Evolutionary conservation across 2,888 invertebrate species (phyloP).

Genomic region (Nymphalis c-album): DNA sequence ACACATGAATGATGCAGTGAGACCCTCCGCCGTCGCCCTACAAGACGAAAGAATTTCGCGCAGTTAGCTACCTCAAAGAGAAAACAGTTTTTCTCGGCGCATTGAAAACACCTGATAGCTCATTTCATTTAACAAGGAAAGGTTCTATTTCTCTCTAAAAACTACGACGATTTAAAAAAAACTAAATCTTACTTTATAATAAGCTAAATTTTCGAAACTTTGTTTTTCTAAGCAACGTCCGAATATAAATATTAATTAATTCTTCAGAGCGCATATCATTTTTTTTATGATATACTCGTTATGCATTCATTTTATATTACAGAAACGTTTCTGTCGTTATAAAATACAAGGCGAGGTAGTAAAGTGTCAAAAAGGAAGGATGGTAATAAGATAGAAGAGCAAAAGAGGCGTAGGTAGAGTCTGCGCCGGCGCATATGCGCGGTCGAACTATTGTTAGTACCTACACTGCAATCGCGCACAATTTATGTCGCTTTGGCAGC

Average conservation of each 20-base stretch:
- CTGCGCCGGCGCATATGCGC: constrained; percentile 39
- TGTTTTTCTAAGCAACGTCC: background rate
- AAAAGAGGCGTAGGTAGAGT: constrained; percentile 57
- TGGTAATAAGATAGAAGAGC: constrained; percentile 70
- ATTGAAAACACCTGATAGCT: constrained; percentile 71
- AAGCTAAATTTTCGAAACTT: no score
- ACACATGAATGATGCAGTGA: constrained; percentile 78
- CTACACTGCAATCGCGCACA: constrained; percentile 53
- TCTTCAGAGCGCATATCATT: constrained; percentile 1
- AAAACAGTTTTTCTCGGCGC: constrained; percentile 63
- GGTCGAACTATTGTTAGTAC: constrained; percentile 62
- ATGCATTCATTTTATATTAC: constrained; percentile 18
- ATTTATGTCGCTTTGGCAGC: constrained; percentile 59
- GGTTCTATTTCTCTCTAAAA: background rate
- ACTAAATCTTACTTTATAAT: background rate
- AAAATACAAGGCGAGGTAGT: constrained; percentile 65
- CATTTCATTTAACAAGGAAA: constrained; percentile 72
- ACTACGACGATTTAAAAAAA: background rate
- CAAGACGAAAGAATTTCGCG: constrained; percentile 74
- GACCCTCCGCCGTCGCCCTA: constrained; percentile 68
- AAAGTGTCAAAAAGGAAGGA: constrained; percentile 72
- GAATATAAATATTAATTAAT: constrained; percentile 13
- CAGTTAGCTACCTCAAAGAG: constrained; percentile 67
- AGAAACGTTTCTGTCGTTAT: constrained; percentile 51
- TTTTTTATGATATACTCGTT: constrained; percentile 15